Conservation (phyloP, 2,888 invertebrate species). For the Polyploca ridens region DNA sequence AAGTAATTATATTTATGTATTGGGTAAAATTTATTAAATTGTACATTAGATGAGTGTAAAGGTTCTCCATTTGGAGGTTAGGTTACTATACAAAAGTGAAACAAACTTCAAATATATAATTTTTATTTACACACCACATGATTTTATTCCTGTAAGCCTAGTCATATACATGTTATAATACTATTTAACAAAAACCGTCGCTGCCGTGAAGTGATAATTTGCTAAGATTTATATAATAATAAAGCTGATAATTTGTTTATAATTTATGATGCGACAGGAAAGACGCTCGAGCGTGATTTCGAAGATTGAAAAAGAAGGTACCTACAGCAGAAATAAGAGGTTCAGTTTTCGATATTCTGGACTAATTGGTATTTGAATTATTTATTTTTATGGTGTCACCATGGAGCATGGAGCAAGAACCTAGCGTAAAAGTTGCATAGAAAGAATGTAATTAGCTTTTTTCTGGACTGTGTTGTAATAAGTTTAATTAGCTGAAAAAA, state of each 20-base stretch:
- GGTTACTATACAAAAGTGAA: not conserved
- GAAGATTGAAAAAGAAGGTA: not conserved
- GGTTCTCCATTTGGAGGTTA: conserved; percentile 4
- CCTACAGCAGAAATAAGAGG: not conserved
- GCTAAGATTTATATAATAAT: too few relatives aligned
- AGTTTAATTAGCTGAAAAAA: not conserved
- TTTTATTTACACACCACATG: not conserved
- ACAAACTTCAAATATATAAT: not conserved
- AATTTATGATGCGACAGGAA: not conserved
- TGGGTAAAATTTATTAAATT: not conserved
- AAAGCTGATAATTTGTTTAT: not conserved
- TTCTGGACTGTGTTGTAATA: not conserved
- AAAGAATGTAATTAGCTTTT: too few relatives aligned
- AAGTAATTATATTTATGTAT: conserved; percentile 15
- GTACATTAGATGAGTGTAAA: conserved; percentile 4
- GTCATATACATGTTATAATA: not conserved
- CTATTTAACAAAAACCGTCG: not conserved
- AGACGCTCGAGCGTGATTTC: not conserved
- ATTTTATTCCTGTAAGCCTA: not conserved
- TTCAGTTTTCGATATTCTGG: not conserved
- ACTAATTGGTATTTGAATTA: not conserved
- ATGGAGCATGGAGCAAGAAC: too few relatives aligned
- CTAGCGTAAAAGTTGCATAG: too few relatives aligned
- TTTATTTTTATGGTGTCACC: not conserved
- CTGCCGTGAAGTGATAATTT: not conserved